Evolutionary conservation across 2,888 invertebrate species (phyloP).

Genomic region (Pyrrhia umbra): DNA sequence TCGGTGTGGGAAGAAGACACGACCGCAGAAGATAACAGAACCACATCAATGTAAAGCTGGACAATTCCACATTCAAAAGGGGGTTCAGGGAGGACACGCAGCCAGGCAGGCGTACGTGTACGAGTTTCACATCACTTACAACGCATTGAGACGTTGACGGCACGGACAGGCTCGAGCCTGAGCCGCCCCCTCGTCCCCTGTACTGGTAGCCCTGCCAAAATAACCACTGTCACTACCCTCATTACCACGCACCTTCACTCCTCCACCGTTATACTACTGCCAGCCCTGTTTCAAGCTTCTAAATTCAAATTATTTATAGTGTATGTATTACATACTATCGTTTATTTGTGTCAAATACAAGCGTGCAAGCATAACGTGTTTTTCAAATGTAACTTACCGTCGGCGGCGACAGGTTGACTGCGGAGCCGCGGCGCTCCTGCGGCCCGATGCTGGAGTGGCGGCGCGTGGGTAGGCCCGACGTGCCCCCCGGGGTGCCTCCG

Average conservation of each 20-base stretch:
- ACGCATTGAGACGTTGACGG: constrained; percentile 93
- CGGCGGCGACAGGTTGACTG: constrained; percentile 96
- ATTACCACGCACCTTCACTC: constrained; percentile 58
- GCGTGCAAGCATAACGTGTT: constrained; percentile 57
- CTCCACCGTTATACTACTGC: constrained; percentile 47
- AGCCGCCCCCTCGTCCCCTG: constrained; percentile 92
- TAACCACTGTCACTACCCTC: constrained; percentile 78
- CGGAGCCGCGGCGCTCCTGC: constrained; percentile 95
- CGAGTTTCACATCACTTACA: constrained; percentile 89
- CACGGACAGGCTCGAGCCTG: constrained; percentile 96
- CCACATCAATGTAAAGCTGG: constrained; percentile 84
- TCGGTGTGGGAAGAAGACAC: constrained; percentile 81
- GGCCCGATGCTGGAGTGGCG: constrained; percentile 98
- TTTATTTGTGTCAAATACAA: constrained; percentile 50
- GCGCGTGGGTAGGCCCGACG: constrained; percentile 94
- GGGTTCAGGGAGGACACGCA: constrained; percentile 76
- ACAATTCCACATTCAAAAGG: constrained; percentile 81
- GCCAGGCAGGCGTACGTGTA: constrained; percentile 76
- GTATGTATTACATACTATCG: constrained; percentile 42
- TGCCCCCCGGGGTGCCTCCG: constrained; percentile 92
- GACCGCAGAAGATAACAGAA: constrained; percentile 80
- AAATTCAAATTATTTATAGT: constrained; percentile 42
- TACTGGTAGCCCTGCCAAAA: constrained; percentile 91
- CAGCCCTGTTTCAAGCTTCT: constrained; percentile 53
- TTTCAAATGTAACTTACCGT: constrained; percentile 92